These are phyloP conservation scores for Drosophila guanche DNA, from an alignment of 1,140 invertebrate species.

Conservation along the genomic window DNA sequence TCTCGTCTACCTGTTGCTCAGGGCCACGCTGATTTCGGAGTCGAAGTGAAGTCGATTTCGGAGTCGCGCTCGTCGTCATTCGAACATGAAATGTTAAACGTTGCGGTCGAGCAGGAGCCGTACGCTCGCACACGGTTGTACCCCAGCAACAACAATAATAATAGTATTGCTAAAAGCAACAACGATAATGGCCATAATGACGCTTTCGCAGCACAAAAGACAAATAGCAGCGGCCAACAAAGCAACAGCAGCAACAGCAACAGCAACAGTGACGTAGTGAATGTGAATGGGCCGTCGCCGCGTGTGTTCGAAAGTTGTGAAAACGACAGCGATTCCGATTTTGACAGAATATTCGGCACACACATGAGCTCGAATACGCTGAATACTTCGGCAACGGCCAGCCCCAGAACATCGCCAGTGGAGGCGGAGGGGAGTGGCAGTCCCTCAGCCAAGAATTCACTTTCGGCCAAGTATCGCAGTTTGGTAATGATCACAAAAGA, in stretches of 20 bases:
- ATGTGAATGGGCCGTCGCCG: constrained; percentile 56
- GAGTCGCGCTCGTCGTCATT: constrained; percentile 60
- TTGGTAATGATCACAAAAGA: constrained; percentile 93
- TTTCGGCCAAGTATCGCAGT: constrained; percentile 90
- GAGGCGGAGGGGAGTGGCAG: too few relatives aligned
- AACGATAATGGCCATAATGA: constrained; percentile 60
- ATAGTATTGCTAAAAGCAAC: constrained; percentile 39
- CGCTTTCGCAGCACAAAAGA: constrained; percentile 79
- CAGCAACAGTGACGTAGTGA: constrained; percentile 67
- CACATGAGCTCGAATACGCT: constrained; percentile 25
- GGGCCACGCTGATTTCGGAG: constrained; percentile 40
- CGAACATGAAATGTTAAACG: constrained; percentile 83
- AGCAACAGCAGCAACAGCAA: constrained; percentile 29
- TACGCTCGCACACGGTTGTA: constrained; percentile 70
- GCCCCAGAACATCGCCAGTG: not conserved
- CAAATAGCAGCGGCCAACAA: constrained; percentile 20
- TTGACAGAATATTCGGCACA: constrained; percentile 72
- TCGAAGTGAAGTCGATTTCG: constrained; percentile 28
- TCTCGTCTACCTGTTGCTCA: constrained; percentile 59
- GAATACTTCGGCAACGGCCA: constrained; percentile 8
- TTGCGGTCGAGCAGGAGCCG: constrained; percentile 61
- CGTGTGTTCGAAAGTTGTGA: constrained; percentile 72
- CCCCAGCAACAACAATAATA: constrained; percentile 22
- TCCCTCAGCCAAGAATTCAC: constrained; percentile 62
- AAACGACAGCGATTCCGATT: constrained; percentile 83